Conservation (phyloP, 64 coral and sea anemone species). For the Astreopora myriophthalma region DNA sequence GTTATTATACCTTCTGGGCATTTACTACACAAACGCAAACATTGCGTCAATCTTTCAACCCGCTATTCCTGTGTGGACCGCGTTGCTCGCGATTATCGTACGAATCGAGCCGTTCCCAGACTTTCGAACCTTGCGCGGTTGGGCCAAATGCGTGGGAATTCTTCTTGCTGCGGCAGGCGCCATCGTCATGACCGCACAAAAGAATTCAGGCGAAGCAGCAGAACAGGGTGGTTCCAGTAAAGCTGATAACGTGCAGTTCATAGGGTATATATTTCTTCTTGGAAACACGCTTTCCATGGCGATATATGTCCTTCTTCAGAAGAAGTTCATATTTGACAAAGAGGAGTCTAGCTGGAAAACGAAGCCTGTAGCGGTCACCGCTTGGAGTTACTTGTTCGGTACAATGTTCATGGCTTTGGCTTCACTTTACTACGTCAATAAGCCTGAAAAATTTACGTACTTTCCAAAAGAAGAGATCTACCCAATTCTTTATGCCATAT, state of each 20-base stretch:
- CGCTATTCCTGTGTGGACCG: constrained; percentile 84
- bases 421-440: constrained; percentile 71
- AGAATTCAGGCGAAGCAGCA: neutral
- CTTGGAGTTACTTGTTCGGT: constrained; percentile 86
- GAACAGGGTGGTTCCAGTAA: neutral
- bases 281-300: constrained; percentile 80
- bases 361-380: constrained; percentile 78
- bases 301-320: constrained; percentile 78
- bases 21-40: constrained; percentile 90
- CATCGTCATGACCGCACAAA: constrained; percentile 46
- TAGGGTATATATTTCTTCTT: constrained; percentile 76
- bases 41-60: constrained; percentile 90
- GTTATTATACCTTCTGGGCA: constrained; percentile 74
- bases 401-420: constrained; percentile 75
- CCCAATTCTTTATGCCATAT: constrained; percentile 79
- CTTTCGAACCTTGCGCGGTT: constrained; percentile 59
- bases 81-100: constrained; percentile 68
- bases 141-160: constrained; percentile 79
- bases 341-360: constrained; percentile 72
- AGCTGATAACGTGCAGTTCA: constrained; percentile 14
- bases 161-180: constrained; percentile 68
- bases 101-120: constrained; percentile 73
- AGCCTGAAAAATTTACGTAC: constrained; percentile 77
- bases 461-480: constrained; percentile 83
- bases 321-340: constrained; percentile 81